Percentiles rank a stretch among this genome's conserved stretches.
These are phyloP conservation scores for Ylistrum balloti DNA, from an alignment of 1,140 invertebrate species.

Conservation along the genomic window DNA sequence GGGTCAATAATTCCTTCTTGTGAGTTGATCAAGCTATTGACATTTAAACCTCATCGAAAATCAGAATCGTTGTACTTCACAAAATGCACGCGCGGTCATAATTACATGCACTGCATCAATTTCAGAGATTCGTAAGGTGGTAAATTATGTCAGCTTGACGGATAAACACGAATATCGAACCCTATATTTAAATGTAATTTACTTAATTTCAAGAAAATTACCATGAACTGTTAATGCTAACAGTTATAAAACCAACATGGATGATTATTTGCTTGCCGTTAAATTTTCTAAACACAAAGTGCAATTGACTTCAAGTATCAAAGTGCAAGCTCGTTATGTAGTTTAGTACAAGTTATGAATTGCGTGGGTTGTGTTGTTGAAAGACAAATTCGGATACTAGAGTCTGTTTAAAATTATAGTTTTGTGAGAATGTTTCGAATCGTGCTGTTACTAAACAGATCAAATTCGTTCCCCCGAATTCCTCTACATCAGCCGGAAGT, in stretches of 20 bases:
- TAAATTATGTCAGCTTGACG: neutral
- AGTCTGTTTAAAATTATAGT: too few relatives aligned
- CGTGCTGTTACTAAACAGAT: too few relatives aligned
- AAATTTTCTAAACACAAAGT: neutral
- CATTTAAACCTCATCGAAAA: too few relatives aligned
- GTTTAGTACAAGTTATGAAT: neutral
- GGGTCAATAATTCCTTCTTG: too few relatives aligned
- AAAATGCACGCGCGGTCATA: too few relatives aligned
- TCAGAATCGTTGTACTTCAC: too few relatives aligned
- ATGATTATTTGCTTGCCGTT: neutral
- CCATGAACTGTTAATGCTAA: neutral
- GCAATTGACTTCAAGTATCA: neutral
- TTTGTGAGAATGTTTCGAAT: too few relatives aligned
- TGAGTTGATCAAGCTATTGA: too few relatives aligned
- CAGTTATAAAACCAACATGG: neutral
- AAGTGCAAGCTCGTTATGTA: neutral
- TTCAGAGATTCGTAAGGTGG: neutral
- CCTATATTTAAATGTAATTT: conserved; percentile 21
- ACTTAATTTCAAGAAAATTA: neutral
- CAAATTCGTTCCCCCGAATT: too few relatives aligned
- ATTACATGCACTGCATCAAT: neutral
- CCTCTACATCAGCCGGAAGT: too few relatives aligned
- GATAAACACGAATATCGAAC: neutral
- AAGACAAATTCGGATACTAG: too few relatives aligned
- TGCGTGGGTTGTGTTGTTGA: too few relatives aligned